Evolutionary conservation across 2,888 invertebrate genomes (phyloP).

Genomic region (Chironomus riparius): DNA sequence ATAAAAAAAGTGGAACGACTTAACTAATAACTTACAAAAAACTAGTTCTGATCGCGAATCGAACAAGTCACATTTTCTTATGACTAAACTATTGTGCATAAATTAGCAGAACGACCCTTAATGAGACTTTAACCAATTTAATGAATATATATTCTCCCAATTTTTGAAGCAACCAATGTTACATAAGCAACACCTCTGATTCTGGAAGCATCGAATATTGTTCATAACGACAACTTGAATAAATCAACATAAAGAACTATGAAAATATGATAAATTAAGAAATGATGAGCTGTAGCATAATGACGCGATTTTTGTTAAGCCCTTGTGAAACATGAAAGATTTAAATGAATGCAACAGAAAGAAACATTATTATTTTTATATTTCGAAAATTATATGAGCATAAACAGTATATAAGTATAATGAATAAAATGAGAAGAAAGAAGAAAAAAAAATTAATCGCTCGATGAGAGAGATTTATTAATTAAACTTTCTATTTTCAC

Average conservation of each 20-base stretch:
- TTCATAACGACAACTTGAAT: neutral
- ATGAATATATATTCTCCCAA: too few species aligned
- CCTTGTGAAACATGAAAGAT: neutral
- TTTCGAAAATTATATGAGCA: neutral
- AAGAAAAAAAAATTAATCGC: conserved; percentile 16
- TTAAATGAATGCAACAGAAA: neutral
- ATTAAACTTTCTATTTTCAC: conserved; percentile 25
- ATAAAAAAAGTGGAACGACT: too few species aligned
- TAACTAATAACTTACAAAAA: too few species aligned
- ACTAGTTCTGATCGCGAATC: too few species aligned
- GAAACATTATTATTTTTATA: neutral
- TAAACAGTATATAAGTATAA: neutral
- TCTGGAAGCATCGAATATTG: neutral
- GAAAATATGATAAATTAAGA: neutral
- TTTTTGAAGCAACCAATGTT: too few species aligned
- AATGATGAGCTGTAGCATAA: neutral
- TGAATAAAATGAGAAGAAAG: neutral
- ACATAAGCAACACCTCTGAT: too few species aligned
- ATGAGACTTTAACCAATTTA: too few species aligned
- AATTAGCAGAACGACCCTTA: too few species aligned
- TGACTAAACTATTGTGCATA: too few species aligned
- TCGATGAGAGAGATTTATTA: conserved; percentile 17
- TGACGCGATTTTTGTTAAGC: too few species aligned
- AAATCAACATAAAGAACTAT: too few species aligned
- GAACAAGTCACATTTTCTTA: too few species aligned